A percentile compares a stretch with the other conserved stretches of the same genome.
Conservation (phyloP, 2,113 vertebrate species). For the Dicrurus megarhynchus region DNA sequence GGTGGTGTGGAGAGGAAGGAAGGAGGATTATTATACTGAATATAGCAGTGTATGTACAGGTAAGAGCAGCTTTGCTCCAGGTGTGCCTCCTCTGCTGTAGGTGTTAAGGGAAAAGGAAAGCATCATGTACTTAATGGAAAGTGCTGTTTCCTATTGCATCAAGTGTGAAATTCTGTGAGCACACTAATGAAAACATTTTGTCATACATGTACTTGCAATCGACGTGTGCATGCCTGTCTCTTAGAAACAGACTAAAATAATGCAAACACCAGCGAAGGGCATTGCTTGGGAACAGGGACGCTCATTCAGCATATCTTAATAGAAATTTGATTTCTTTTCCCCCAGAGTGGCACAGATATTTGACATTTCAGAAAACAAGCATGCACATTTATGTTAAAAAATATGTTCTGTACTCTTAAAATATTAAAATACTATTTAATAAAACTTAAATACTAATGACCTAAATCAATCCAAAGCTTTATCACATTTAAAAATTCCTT, state of each 20-base stretch:
- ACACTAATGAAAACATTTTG: constrained; percentile 34
- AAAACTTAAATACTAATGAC: neutral
- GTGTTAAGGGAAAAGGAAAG: neutral
- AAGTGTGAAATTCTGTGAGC: neutral
- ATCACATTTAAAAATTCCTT: neutral
- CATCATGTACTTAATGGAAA: neutral
- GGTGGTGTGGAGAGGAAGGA: neutral
- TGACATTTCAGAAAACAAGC: neutral
- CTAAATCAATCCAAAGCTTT: neutral
- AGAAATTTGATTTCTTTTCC: neutral
- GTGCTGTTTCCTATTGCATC: neutral
- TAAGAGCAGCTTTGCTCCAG: neutral
- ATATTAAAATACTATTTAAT: neutral
- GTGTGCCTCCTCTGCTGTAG: neutral
- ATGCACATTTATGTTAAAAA: neutral
- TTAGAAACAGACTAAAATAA: constrained; percentile 57
- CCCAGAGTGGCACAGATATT: neutral
- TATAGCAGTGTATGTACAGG: rapidly evolving
- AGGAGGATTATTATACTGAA: neutral
- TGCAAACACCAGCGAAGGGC: constrained; percentile 34
- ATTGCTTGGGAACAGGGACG: constrained; percentile 68
- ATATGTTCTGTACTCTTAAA: neutral
- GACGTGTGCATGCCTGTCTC: constrained; percentile 21
- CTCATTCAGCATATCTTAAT: constrained; percentile 43
- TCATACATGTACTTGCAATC: constrained; percentile 53